Percentiles rank a stretch among this genome's conserved stretches.
These are phyloP conservation scores for Drosophila melanogaster DNA, from an alignment of 1,140 invertebrate species.

Conservation along the genomic window Release_6_plus_ISO1_MT NT_037436.4:7121501-7122000, in stretches of 20 bases:
- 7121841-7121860: slow-evolving; percentile 53
- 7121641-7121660: slow-evolving; percentile 43
- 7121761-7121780: slow-evolving; percentile 86
- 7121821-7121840: slow-evolving; percentile 45
- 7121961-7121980: slow-evolving; percentile 86
- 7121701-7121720: slow-evolving; percentile 92
- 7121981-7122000: slow-evolving; percentile 67
- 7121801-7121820: slow-evolving; percentile 19
- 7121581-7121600: slow-evolving; percentile 87
- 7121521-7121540: slow-evolving; percentile 86
- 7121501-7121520: slow-evolving; percentile 67
- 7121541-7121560: slow-evolving; percentile 95
- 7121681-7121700: slow-evolving; percentile 89
- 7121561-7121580: slow-evolving; percentile 94
- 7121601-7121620: slow-evolving; percentile 72
- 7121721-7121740: slow-evolving; percentile 92
- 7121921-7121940: slow-evolving; percentile 87
- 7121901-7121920: slow-evolving; percentile 88
- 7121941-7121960: slow-evolving; percentile 87
- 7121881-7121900: slow-evolving; percentile 85
- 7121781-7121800: slow-evolving; percentile 58
- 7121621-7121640: slow-evolving; percentile 69
- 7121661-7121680: slow-evolving; percentile 67
- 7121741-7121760: slow-evolving; percentile 87
- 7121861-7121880: slow-evolving; percentile 85